These are phyloP conservation scores for Chascanopsetta lugubris DNA, from an alignment of 2,113 vertebrate species.

Conservation along the genomic window DNA sequence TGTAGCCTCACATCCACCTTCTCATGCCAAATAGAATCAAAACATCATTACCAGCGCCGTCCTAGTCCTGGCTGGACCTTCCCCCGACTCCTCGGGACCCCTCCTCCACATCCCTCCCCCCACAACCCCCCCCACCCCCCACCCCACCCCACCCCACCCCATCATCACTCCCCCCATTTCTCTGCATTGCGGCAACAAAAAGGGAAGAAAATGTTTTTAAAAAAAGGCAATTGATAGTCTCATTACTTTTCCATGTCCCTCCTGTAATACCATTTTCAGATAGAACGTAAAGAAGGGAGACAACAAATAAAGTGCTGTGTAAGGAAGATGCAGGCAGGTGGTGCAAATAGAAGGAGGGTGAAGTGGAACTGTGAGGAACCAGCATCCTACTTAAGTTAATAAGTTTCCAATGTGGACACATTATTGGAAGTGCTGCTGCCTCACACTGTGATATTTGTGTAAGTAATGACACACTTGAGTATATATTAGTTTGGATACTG, in stretches of 20 bases:
- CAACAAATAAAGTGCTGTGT: slow-evolving; percentile 56
- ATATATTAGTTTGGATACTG: background rate
- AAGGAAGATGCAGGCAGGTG: slow-evolving; percentile 21
- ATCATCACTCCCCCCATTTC: slow-evolving; percentile 42
- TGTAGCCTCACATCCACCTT: slow-evolving; percentile 61
- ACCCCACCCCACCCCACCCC: slow-evolving; percentile 1
- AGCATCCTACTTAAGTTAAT: background rate
- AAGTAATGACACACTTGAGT: slow-evolving; percentile 1
- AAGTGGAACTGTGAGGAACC: background rate
- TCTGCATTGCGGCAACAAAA: slow-evolving; percentile 65
- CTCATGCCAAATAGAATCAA: slow-evolving; percentile 77
- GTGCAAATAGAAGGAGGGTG: background rate
- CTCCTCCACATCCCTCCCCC: background rate
- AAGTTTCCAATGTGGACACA: background rate
- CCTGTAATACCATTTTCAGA: slow-evolving; percentile 46
- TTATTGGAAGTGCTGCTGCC: background rate
- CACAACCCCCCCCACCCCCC: slow-evolving; percentile 17
- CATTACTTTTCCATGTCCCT: slow-evolving; percentile 62
- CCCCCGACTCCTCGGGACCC: slow-evolving; percentile 21
- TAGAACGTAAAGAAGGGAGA: slow-evolving; percentile 39
- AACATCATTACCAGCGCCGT: slow-evolving; percentile 64
- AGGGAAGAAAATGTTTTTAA: slow-evolving; percentile 10
- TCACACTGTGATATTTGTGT: background rate
- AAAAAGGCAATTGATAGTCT: slow-evolving; percentile 48
- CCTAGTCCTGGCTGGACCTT: slow-evolving; percentile 35